Evolutionary conservation across 2,113 vertebrate genomes (phyloP).

Genomic region (Otis tarda): DNA sequence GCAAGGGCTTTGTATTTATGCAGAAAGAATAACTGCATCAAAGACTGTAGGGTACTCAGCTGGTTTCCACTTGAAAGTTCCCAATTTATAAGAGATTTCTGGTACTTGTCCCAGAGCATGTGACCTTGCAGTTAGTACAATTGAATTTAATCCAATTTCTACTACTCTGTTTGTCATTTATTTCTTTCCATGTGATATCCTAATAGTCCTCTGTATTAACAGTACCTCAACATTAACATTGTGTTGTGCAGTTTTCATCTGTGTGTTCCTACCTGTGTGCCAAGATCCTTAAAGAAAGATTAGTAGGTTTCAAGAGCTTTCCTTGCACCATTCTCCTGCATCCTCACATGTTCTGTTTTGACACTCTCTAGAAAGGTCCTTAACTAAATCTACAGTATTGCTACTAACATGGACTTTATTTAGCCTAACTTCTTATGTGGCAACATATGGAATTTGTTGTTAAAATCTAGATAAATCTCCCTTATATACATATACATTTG

Average conservation of each 20-base stretch:
- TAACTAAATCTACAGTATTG: not conserved
- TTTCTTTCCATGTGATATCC: constrained; percentile 21
- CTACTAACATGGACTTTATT: not conserved
- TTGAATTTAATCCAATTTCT: constrained; percentile 42
- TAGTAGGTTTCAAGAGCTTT: not conserved
- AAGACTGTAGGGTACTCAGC: not conserved
- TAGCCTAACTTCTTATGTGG: not conserved
- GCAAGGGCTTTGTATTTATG: not conserved
- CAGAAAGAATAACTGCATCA: not conserved
- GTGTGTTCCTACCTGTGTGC: not conserved
- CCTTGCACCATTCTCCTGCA: not conserved
- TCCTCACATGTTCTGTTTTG: not conserved
- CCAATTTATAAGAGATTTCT: constrained; percentile 23
- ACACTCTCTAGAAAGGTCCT: not conserved
- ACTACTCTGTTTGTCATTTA: constrained; percentile 33
- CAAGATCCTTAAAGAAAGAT: not conserved
- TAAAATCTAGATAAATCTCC: not conserved
- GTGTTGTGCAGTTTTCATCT: constrained; percentile 34
- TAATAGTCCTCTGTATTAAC: constrained; percentile 28
- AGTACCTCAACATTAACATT: not conserved
- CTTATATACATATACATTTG: not conserved
- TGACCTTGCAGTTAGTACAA: constrained; percentile 31
- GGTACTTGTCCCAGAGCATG: not conserved
- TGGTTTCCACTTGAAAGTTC: constrained; percentile 44
- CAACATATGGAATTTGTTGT: not conserved